A percentile compares a stretch with the other conserved stretches of the same genome.
phyloP scores from a whole-genome alignment of 2,888 invertebrate genomes.

The Hemistola chrysoprasaria region DNA sequence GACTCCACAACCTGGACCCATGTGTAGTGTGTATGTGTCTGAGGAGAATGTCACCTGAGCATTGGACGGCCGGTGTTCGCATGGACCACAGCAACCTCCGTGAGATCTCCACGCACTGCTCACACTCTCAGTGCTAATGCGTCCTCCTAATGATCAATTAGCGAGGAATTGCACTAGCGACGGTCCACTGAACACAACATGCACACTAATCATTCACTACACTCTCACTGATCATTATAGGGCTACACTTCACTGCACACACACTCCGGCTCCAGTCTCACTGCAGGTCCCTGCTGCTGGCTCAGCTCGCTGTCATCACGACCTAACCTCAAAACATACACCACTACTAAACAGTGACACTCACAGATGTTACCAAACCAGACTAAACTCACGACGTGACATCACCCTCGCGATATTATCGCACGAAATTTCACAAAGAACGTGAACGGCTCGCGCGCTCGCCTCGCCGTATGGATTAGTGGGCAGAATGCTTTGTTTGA shows the following conservation, averaged over 20 bases:
- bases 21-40: conserved; percentile 18
- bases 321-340: conserved; percentile 77
- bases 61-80: conserved; percentile 37
- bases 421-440: conserved; percentile 60
- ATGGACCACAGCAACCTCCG: conserved; percentile 28
- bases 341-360: conserved; percentile 60
- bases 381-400: conserved; percentile 52
- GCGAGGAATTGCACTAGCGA: conserved; percentile 32
- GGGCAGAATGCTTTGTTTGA: conserved; percentile 79
- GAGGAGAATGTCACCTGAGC: conserved; percentile 42
- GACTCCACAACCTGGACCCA: conserved; percentile 20
- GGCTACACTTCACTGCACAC: conserved; percentile 41
- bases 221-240: conserved; percentile 43
- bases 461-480: conserved; percentile 63
- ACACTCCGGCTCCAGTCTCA: conserved; percentile 30
- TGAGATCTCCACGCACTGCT: conserved; percentile 23
- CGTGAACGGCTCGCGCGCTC: conserved; percentile 53
- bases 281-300: no score
- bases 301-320: no score
- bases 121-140: conserved; percentile 42
- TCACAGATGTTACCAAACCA: conserved; percentile 69
- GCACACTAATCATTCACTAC: conserved; percentile 31
- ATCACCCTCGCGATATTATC: conserved; percentile 55
- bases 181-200: conserved; percentile 30
- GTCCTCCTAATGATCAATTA: conserved; percentile 39